phyloP scores from a whole-genome alignment of 2,888 invertebrate genomes.

The Lasioglossum morio region DNA sequence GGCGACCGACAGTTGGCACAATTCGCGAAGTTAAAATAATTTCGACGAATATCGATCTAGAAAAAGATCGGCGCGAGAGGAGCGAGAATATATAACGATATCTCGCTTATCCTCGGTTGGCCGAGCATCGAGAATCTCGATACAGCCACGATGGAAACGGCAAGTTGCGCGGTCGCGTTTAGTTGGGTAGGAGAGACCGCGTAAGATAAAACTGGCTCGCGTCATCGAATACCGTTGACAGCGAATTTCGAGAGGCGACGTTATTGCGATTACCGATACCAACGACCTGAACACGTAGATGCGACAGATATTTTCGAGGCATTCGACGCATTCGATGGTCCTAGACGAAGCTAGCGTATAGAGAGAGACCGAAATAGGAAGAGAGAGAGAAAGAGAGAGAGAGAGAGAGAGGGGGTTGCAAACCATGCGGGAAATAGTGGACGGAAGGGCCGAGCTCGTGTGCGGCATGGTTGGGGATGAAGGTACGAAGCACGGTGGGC shows the following conservation, averaged over 20 bases:
- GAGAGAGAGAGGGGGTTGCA: neutral
- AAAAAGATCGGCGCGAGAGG: neutral
- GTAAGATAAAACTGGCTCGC: conserved; percentile 24
- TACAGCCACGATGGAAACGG: neutral
- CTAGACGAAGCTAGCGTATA: conserved; percentile 49
- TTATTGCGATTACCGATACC: conserved; percentile 33
- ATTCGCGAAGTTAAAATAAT: neutral
- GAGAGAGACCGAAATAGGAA: neutral
- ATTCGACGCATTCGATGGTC: conserved; percentile 63
- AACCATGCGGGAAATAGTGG: conserved; percentile 34
- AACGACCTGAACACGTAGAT: neutral
- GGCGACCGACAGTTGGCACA: too few relatives aligned
- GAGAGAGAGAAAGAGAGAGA: too few relatives aligned
- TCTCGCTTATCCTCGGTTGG: neutral
- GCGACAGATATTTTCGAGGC: conserved; percentile 66
- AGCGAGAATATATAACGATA: neutral
- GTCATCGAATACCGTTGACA: conserved; percentile 58
- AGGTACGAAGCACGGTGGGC: conserved; percentile 29
- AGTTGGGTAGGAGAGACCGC: neutral
- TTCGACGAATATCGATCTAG: neutral
- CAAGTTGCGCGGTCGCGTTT: neutral
- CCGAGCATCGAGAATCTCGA: neutral
- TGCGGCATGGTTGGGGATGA: conserved; percentile 20
- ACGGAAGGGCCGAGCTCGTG: conserved; percentile 10
- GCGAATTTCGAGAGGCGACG: conserved; percentile 51